A percentile compares a stretch with the other conserved stretches of the same genome.
These are phyloP conservation scores for Chaetops frenatus DNA, from an alignment of 2,113 vertebrate genomes.

Conservation along the genomic window DNA sequence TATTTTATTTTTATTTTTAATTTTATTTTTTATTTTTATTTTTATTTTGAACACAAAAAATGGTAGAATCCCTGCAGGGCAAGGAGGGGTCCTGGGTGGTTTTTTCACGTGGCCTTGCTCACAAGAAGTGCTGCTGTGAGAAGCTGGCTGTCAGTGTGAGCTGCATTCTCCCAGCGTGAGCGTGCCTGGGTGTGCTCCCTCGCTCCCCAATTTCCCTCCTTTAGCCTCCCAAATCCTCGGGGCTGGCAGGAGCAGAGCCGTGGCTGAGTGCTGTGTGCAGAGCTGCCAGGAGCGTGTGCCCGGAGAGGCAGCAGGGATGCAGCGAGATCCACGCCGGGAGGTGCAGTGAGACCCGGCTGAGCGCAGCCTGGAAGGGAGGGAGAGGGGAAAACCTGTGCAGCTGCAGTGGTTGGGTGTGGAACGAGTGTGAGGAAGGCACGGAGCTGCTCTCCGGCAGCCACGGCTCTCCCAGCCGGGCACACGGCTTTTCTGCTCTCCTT, in stretches of 20 bases:
- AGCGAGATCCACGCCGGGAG: background rate
- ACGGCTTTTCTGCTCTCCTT: rapidly evolving
- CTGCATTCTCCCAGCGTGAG: rapidly evolving
- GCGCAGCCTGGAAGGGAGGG: background rate
- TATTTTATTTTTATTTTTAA: background rate
- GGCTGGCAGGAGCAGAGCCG: background rate
- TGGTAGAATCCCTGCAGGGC: background rate
- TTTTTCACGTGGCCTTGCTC: background rate
- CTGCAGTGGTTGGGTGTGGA: background rate
- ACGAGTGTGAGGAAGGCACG: background rate
- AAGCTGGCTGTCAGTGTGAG: background rate
- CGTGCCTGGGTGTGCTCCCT: rapidly evolving
- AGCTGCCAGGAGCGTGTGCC: background rate
- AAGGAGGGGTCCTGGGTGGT: background rate
- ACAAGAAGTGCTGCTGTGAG: background rate
- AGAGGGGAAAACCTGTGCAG: background rate
- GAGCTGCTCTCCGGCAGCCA: background rate
- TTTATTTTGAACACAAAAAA: background rate
- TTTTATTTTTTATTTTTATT: background rate
- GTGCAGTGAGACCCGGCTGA: background rate
- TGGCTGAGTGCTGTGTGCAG: too few species aligned
- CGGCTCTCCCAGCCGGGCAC: background rate
- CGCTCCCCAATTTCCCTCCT: background rate
- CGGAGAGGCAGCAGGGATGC: too few species aligned
- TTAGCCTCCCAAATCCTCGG: background rate